Conservation (phyloP, 2,797 vertebrate genomes). For the Tamandua tetradactyla region DNA sequence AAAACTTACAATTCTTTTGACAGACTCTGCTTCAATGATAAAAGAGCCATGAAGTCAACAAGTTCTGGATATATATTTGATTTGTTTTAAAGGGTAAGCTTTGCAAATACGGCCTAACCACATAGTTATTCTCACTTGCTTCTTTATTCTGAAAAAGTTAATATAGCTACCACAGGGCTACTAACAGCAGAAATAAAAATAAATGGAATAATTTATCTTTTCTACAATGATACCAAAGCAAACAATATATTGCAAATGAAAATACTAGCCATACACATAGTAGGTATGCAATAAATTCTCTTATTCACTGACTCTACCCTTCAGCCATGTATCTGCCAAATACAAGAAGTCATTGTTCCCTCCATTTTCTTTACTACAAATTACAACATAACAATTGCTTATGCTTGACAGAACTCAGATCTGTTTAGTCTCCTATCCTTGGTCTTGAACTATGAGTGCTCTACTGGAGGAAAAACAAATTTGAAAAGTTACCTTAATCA, state of each 20-base stretch:
- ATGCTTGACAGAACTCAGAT: background rate
- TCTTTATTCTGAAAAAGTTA: background rate
- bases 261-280: background rate
- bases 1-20: background rate
- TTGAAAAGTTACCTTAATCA: too few relatives aligned
- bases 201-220: background rate
- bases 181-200: background rate
- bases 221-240: conserved; percentile 3
- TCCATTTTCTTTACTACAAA: background rate
- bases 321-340: background rate
- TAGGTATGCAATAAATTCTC: background rate
- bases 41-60: background rate
- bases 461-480: too few relatives aligned
- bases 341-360: background rate
- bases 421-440: background rate
- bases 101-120: background rate
- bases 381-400: background rate
- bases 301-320: background rate
- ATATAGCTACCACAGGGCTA: background rate
- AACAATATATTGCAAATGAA: background rate
- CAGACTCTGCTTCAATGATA: background rate
- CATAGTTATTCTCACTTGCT: background rate
- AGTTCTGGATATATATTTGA: background rate
- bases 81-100: background rate
- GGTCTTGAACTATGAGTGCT: background rate